These are phyloP conservation scores for Ametastegia equiseti DNA, from an alignment of 2,888 invertebrate species.

Conservation along the genomic window DNA sequence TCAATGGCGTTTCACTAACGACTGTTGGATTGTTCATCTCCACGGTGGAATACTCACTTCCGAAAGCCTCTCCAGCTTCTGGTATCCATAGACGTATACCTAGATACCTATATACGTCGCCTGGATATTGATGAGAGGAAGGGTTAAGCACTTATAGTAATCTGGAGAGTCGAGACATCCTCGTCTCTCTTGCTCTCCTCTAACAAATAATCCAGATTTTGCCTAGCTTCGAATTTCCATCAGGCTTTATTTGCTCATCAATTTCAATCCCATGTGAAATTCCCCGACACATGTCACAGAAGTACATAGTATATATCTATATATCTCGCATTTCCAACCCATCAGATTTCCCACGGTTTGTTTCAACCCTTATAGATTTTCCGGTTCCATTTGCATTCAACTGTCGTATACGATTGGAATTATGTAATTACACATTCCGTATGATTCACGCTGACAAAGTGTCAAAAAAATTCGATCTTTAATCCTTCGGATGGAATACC, in stretches of 20 bases:
- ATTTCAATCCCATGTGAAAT: background rate
- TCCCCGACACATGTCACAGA: background rate
- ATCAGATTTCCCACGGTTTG: background rate
- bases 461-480: no score
- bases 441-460: no score
- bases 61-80: background rate
- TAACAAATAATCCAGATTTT: conserved; percentile 28
- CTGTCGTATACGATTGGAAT: no score
- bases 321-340: background rate
- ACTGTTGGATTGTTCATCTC: background rate
- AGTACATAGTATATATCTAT: background rate
- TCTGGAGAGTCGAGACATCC: conserved; percentile 14
- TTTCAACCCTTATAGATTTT: background rate
- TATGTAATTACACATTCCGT: no score
- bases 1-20: background rate
- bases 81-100: background rate
- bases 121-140: background rate
- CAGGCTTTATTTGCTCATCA: conserved; percentile 25
- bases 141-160: conserved; percentile 15
- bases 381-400: no score
- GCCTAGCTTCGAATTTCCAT: background rate
- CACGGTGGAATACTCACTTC: background rate
- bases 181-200: background rate
- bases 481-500: background rate
- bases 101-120: background rate